A percentile compares a stretch with the other conserved stretches of the same genome.
phyloP scores from a whole-genome alignment of 2,888 invertebrate species.

The Eustalomyia histrio region DNA sequence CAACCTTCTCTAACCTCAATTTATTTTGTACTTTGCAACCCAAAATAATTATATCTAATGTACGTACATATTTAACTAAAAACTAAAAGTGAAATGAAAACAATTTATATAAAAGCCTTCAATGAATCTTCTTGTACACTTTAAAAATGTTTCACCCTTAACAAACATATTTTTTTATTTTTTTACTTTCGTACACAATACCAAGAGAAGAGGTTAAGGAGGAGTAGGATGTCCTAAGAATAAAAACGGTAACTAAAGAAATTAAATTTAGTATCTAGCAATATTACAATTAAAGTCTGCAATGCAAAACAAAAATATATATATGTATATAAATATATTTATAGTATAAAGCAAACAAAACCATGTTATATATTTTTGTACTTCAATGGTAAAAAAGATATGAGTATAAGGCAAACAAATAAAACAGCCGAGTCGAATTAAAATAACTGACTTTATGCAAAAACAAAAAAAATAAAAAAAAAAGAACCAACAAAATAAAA shows the following conservation, averaged over 20 bases:
- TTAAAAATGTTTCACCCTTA: conserved; percentile 31
- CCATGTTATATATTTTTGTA: background rate
- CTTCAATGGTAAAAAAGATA: background rate
- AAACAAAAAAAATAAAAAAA: background rate
- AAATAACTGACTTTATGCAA: conserved; percentile 41
- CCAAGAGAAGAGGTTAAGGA: background rate
- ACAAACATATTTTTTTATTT: conserved; percentile 23
- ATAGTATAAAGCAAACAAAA: too few relatives aligned
- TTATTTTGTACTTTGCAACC: conserved; percentile 9
- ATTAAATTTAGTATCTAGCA: conserved; percentile 28
- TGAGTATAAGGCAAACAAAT: conserved; percentile 6
- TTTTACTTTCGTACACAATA: background rate
- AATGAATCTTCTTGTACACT: conserved; percentile 29
- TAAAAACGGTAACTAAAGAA: conserved; percentile 13
- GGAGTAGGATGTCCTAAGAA: background rate
- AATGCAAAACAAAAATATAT: background rate
- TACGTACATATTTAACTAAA: background rate
- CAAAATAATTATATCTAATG: conserved; percentile 35
- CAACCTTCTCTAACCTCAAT: background rate
- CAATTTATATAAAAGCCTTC: conserved; percentile 48
- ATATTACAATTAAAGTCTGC: conserved; percentile 39
- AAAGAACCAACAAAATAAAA: conserved; percentile 20
- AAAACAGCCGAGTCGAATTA: conserved; percentile 46
- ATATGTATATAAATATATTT: too few relatives aligned
- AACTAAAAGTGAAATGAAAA: conserved; percentile 50